A percentile compares a stretch with the other conserved stretches of the same genome.
phyloP scores from a whole-genome alignment of 2,888 invertebrate species.

The Corbicula japonica region DNA sequence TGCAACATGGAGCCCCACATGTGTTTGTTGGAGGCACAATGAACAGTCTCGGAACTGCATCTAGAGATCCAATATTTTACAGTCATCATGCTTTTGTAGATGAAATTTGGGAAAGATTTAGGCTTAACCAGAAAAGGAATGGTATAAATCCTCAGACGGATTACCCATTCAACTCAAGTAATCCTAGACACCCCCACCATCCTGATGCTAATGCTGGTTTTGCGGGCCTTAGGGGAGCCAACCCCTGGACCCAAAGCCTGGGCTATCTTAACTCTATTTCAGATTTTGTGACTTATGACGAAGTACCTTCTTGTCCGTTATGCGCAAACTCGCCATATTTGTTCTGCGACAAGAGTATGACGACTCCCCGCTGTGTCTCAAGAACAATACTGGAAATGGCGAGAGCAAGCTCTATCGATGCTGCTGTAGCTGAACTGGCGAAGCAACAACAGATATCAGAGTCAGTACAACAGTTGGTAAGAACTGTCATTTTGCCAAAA shows the following conservation, averaged over 20 bases:
- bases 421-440: no score
- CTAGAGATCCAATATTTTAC: constrained; percentile 75
- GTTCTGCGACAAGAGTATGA: constrained; percentile 31
- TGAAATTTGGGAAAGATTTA: constrained; percentile 72
- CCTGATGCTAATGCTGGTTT: constrained; percentile 51
- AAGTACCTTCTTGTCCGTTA: constrained; percentile 42
- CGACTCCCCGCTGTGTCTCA: constrained; percentile 48
- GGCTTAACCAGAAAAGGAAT: constrained; percentile 30
- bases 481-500: no score
- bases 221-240: constrained; percentile 20
- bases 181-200: constrained; percentile 20
- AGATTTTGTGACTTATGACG: constrained; percentile 48
- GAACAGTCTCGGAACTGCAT: constrained; percentile 67
- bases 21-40: constrained; percentile 72
- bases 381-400: constrained; percentile 32
- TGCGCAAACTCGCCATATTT: constrained; percentile 56
- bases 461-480: neutral
- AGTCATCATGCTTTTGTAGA: constrained; percentile 74
- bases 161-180: constrained; percentile 34
- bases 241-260: constrained; percentile 6
- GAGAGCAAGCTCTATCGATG: neutral
- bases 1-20: constrained; percentile 71
- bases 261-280: constrained; percentile 43
- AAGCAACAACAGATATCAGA: neutral
- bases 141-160: constrained; percentile 43